A percentile compares a stretch with the other conserved stretches of the same genome.
Evolutionary conservation across 30 jellyfish, hydroid and myxozoan genomes (phyloP).

Genomic region (Hydractinia echinata): DNA sequence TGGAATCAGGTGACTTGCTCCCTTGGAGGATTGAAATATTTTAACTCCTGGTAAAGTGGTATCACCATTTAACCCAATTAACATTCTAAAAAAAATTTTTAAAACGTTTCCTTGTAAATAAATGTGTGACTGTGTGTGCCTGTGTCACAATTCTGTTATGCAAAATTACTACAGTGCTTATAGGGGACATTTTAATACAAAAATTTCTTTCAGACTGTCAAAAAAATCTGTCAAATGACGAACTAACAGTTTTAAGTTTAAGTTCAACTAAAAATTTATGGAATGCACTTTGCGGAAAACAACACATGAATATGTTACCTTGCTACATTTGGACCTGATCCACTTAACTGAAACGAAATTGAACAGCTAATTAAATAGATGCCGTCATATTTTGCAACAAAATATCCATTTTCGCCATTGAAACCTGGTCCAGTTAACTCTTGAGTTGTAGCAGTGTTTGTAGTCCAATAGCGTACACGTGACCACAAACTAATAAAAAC

Average conservation of each 20-base stretch:
- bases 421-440: conserved; percentile 40
- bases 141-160: no score
- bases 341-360: background rate
- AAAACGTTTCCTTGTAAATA: no score
- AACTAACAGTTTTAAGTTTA: background rate
- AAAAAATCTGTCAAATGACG: no score
- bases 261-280: background rate
- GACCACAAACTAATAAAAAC: conserved; percentile 46
- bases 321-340: background rate
- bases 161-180: no score
- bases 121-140: no score
- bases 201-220: no score
- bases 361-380: conserved; percentile 23
- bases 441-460: conserved; percentile 30
- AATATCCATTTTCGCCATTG: conserved; percentile 45
- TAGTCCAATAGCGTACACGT: conserved; percentile 36
- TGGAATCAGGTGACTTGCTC: conserved; percentile 33
- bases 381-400: conserved; percentile 47
- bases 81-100: background rate
- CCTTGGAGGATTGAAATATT: conserved; percentile 36
- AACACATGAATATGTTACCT: background rate
- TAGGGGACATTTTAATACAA: no score
- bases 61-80: conserved; percentile 59
- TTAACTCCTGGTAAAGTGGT: conserved; percentile 4
- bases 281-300: no score